Evolutionary conservation across 2,888 invertebrate genomes (phyloP).

Genomic region (Pelosia muscerda): DNA sequence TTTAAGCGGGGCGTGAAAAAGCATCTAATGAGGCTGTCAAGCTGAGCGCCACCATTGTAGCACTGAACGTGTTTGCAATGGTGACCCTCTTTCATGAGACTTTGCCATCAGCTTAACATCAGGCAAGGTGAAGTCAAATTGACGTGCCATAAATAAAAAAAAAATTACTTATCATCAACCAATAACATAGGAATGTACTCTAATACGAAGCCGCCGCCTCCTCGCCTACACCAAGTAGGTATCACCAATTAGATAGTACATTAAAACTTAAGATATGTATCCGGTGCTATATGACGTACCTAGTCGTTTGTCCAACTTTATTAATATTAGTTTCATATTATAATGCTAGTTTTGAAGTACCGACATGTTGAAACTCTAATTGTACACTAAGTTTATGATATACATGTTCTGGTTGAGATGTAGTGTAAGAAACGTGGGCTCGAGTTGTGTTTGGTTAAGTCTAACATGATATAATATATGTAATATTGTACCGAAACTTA

Average conservation of each 20-base stretch:
- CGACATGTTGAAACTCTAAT: slow-evolving; percentile 6
- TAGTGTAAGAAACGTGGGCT: not conserved
- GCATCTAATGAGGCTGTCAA: too few species aligned
- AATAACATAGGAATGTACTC: not conserved
- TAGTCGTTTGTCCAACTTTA: slow-evolving; percentile 47
- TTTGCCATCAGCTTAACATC: too few species aligned
- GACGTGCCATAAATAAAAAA: too few species aligned
- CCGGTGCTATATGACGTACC: slow-evolving; percentile 72
- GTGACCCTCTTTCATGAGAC: too few species aligned
- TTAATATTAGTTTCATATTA: slow-evolving; percentile 48
- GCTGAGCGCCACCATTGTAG: too few species aligned
- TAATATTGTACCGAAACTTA: too few species aligned
- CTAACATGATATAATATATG: not conserved
- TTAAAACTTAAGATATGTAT: slow-evolving; percentile 74
- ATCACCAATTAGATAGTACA: slow-evolving; percentile 69
- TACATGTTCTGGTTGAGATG: not conserved
- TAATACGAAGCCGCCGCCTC: slow-evolving; percentile 28
- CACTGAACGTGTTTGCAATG: too few species aligned
- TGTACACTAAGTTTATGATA: not conserved
- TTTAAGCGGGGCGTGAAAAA: too few species aligned
- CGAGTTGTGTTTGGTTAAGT: not conserved
- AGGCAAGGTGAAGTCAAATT: too few species aligned
- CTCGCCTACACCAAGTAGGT: slow-evolving; percentile 41
- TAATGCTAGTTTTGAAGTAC: slow-evolving; percentile 30
- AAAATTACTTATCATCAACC: not conserved